These are phyloP conservation scores for Phenganax subtilis DNA, from an alignment of 92 coral and sea anemone species.

Conservation along the genomic window DNA sequence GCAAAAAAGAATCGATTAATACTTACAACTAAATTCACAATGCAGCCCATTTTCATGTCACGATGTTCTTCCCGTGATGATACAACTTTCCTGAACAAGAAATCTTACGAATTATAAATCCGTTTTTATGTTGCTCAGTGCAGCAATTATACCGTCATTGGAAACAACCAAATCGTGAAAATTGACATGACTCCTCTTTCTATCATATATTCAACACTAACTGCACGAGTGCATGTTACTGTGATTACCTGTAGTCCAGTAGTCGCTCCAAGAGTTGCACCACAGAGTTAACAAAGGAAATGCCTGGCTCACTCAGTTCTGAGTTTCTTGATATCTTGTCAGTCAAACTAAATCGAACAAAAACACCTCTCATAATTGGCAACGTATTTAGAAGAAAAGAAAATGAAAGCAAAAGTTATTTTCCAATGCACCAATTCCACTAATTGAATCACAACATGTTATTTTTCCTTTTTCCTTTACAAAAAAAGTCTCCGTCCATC, in stretches of 20 bases:
- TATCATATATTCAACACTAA: no score
- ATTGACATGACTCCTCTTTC: background rate
- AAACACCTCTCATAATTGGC: no score
- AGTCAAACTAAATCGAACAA: constrained; percentile 49
- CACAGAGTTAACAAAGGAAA: constrained; percentile 74
- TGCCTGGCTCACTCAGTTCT: constrained; percentile 59
- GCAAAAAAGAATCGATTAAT: background rate
- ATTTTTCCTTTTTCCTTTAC: no score
- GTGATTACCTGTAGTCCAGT: constrained; percentile 70
- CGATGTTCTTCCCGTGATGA: constrained; percentile 60
- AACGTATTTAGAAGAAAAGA: no score
- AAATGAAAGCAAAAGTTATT: no score
- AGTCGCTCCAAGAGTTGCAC: constrained; percentile 73
- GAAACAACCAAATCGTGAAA: background rate
- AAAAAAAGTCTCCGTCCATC: background rate
- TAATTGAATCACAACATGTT: no score
- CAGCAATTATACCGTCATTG: no score
- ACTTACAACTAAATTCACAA: constrained; percentile 79
- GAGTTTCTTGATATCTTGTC: constrained; percentile 51
- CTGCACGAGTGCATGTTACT: no score
- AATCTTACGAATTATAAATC: background rate
- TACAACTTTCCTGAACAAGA: constrained; percentile 5
- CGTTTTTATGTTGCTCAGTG: no score
- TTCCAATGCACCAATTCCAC: no score
- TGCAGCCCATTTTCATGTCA: constrained; percentile 78